phyloP scores from a whole-genome alignment of 1,140 invertebrate species.

The Bombus vancouverensis region DNA sequence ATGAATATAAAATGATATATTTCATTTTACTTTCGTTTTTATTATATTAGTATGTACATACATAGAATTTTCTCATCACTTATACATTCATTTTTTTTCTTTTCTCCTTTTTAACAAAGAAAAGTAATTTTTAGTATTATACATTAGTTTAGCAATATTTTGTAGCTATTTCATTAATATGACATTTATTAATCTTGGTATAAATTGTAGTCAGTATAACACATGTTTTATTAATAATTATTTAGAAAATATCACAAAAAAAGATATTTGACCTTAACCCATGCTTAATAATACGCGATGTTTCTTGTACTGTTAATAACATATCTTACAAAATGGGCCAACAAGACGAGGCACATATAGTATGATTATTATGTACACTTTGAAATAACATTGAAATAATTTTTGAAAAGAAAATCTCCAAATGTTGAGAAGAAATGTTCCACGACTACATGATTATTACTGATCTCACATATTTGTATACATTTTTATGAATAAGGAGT shows the following conservation, averaged over 20 bases:
- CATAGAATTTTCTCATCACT: neutral
- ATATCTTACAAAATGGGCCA: neutral
- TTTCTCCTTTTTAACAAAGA: neutral
- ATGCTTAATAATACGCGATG: neutral
- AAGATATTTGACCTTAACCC: neutral
- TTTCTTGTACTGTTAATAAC: neutral
- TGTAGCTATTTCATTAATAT: neutral
- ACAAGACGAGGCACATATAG: neutral
- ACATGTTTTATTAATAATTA: neutral
- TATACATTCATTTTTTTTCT: neutral
- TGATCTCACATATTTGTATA: neutral
- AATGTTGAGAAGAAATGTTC: neutral
- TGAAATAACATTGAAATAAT: neutral
- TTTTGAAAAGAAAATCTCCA: neutral
- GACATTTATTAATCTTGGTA: neutral
- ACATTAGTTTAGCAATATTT: neutral
- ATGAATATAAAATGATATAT: neutral
- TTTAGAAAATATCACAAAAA: neutral
- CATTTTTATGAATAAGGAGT: neutral
- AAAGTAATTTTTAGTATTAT: neutral
- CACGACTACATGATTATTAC: neutral
- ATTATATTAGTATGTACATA: neutral
- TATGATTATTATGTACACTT: neutral
- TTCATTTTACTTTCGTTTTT: neutral
- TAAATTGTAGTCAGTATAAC: conserved; percentile 1